phyloP scores from a whole-genome alignment of 2,113 vertebrate species.

The Egretta garzetta region DNA sequence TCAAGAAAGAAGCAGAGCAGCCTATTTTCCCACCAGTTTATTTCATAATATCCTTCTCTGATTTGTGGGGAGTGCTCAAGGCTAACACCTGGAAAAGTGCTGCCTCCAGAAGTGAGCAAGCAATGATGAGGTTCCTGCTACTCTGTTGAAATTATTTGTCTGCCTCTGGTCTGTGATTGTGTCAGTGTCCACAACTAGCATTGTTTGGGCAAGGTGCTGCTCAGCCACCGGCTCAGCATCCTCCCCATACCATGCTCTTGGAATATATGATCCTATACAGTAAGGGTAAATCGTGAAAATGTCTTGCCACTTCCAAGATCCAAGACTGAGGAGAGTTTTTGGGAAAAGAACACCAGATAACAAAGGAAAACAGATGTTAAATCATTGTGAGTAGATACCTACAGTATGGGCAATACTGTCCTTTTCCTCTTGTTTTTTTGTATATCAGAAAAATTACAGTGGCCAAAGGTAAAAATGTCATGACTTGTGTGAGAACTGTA shows the following conservation, averaged over 20 bases:
- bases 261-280: background rate
- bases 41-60: background rate
- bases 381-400: background rate
- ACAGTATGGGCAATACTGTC: background rate
- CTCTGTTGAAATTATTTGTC: background rate
- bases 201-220: background rate
- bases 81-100: background rate
- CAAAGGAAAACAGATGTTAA: background rate
- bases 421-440: background rate
- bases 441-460: background rate
- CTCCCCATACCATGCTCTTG: background rate
- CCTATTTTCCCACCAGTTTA: background rate
- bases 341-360: background rate
- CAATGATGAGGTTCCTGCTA: background rate
- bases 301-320: background rate
- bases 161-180: background rate
- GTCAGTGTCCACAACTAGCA: background rate
- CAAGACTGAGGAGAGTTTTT: background rate
- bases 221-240: background rate
- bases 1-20: rapidly evolving
- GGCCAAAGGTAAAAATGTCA: background rate
- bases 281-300: background rate
- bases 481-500: background rate
- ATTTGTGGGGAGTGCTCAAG: background rate
- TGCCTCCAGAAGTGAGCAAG: background rate